Evolutionary conservation across 2,888 invertebrate species (phyloP).

Genomic region (Neoitamus cyanurus): DNA sequence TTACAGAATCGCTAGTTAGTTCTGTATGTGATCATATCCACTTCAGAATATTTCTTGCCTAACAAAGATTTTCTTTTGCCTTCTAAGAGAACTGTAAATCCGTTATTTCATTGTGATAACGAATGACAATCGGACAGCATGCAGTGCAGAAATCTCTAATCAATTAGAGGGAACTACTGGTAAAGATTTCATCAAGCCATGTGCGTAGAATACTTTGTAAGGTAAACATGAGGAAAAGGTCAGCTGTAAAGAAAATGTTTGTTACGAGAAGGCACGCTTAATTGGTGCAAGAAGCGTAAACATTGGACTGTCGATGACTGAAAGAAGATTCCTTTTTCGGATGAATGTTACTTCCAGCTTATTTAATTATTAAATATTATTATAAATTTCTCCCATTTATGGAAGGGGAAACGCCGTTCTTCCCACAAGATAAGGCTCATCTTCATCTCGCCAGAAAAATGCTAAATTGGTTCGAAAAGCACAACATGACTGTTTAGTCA

Average conservation of each 20-base stretch:
- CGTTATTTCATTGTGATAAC: background rate
- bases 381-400: background rate
- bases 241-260: too few relatives aligned
- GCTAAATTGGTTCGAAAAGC: background rate
- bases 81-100: background rate
- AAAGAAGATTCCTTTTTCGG: too few relatives aligned
- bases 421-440: background rate
- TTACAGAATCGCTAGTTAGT: too few relatives aligned
- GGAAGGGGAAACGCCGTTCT: background rate
- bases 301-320: background rate
- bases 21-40: background rate
- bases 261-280: too few relatives aligned
- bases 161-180: background rate
- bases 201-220: too few relatives aligned
- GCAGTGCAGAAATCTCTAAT: background rate
- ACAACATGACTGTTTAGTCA: background rate
- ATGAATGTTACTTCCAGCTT: too few relatives aligned
- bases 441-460: background rate
- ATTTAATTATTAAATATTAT: too few relatives aligned
- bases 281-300: background rate
- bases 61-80: background rate
- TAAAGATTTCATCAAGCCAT: background rate
- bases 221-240: too few relatives aligned
- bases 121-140: background rate
- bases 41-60: background rate